phyloP scores from a whole-genome alignment of 1,140 invertebrate species.

The Hestina assimilis region DNA sequence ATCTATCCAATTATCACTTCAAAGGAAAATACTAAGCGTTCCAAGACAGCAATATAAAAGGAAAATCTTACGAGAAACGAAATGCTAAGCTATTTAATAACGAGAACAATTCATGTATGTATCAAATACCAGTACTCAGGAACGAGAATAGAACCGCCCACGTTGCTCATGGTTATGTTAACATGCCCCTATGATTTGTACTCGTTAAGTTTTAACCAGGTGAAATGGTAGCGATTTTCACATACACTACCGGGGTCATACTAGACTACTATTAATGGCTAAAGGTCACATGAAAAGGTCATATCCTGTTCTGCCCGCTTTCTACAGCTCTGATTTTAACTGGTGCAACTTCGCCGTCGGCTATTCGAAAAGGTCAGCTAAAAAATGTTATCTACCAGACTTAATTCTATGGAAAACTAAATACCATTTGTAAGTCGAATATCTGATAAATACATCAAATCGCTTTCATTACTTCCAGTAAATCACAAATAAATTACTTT shows the following conservation, averaged over 20 bases:
- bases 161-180: not conserved
- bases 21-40: not conserved
- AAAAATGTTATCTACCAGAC: slow-evolving; percentile 22
- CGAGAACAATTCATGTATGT: not conserved
- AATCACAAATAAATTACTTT: not conserved
- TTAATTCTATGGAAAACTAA: slow-evolving; percentile 10
- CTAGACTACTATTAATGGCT: slow-evolving; percentile 52
- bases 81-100: not conserved
- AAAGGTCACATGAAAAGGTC: slow-evolving; percentile 66
- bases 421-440: not conserved
- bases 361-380: slow-evolving; percentile 43
- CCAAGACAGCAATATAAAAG: not conserved
- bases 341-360: slow-evolving; percentile 53
- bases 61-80: not conserved
- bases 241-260: slow-evolving; percentile 61
- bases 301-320: slow-evolving; percentile 58
- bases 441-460: not conserved
- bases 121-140: too few relatives aligned
- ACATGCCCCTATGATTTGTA: slow-evolving; percentile 15
- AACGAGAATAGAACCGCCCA: slow-evolving; percentile 5
- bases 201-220: slow-evolving; percentile 14
- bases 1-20: not conserved
- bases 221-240: slow-evolving; percentile 57
- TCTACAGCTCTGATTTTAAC: slow-evolving; percentile 58
- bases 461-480: slow-evolving; percentile 1